phyloP scores from a whole-genome alignment of 2,888 invertebrate genomes.

The Acanthopleura granulata region DNA sequence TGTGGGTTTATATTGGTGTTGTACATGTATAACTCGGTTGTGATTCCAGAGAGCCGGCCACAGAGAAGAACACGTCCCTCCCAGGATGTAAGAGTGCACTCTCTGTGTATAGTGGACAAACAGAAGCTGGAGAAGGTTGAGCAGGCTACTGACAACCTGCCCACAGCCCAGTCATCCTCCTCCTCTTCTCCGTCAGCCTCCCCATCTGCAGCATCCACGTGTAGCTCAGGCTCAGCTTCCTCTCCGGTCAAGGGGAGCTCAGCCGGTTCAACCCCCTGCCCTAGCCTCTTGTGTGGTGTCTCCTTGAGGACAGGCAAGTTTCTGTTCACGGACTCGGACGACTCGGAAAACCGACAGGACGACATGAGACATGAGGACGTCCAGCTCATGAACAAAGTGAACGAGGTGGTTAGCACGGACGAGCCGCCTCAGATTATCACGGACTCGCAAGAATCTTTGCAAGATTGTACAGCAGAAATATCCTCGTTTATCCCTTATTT shows the following conservation, averaged over 20 bases:
- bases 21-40: too few species aligned
- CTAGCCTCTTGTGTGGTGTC: conserved; percentile 67
- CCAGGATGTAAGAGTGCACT: conserved; percentile 59
- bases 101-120: conserved; percentile 67
- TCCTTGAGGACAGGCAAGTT: conserved; percentile 60
- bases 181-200: not conserved
- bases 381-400: conserved; percentile 84
- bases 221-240: not conserved
- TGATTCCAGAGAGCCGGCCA: not conserved
- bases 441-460: conserved; percentile 53
- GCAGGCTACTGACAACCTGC: not conserved
- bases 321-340: conserved; percentile 33
- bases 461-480: not conserved
- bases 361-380: conserved; percentile 70
- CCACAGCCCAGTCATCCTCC: not conserved
- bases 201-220: not conserved
- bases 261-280: conserved; percentile 38
- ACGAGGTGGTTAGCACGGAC: conserved; percentile 76
- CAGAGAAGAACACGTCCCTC: conserved; percentile 41
- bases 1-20: too few species aligned
- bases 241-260: conserved; percentile 15
- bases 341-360: conserved; percentile 25
- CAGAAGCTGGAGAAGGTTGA: not conserved
- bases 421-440: conserved; percentile 72
- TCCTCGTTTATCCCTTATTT: conserved; percentile 51